Evolutionary conservation across 2,113 vertebrate genomes (phyloP), one percentile per base, ranked within the genome.

Genomic region (Scophthalmus maximus): DNA sequence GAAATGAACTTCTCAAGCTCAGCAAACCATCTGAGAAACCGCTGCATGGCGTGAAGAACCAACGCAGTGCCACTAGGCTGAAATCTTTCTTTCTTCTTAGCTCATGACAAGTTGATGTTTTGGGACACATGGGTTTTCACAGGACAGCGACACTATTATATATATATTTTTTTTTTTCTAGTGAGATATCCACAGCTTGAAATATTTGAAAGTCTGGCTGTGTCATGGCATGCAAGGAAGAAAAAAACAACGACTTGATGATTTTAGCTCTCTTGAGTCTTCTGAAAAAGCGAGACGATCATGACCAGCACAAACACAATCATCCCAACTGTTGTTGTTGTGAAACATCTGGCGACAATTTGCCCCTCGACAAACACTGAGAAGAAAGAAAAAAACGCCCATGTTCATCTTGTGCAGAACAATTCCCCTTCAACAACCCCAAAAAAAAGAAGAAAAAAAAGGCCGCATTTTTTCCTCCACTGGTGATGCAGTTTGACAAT

Each of bases 281-380:
- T 11, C 46, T 30, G 1, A 53, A 17, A 58, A 18, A 65, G 17
- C 25, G 12, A 6, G 14, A 67, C 30, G 14, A 74, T 59, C 12
- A 20, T 8, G 12, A 32, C 23, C 26, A 30, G 29, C 8, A 49
- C 7, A 6, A 65, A 5, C n/a, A 15, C n/a, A 22, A 58, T 49
- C 9, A 47, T 34, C 23, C 18, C 2, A 58, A 68, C 5, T 18
- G 22, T 14, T 50, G 49, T 25, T 73, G 51, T 27, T 66, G 27
- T 49, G 51, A 47, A 68, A 81, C 66, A 75, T 78, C 74, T 81
- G 56, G 50, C 3, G 60, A 6, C 6, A 42, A 52, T 53, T 56
- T 62, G 36, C 30, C 56, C 55, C 30, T 5, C 46, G n/a, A 20
- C 38, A 47, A 47, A 73, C 40, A 64, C 7, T 8, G 32, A 27